A percentile compares a stretch with the other conserved stretches of the same genome.
phyloP scores from a whole-genome alignment of 2,797 vertebrate genomes.

The Hyperoplus lanceolatus region DNA sequence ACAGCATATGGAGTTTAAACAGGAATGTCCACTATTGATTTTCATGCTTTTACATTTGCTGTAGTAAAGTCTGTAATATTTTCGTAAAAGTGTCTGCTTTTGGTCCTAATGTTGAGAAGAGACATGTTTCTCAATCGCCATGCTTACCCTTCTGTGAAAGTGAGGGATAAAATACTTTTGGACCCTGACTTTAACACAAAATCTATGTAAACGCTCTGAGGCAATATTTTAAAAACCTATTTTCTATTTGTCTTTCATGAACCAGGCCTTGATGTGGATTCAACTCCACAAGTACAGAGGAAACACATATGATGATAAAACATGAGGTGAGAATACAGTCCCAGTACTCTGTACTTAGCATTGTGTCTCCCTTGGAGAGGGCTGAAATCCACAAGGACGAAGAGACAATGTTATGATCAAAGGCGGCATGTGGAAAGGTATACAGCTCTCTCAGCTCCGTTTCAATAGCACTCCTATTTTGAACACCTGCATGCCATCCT shows the following conservation, averaged over 20 bases:
- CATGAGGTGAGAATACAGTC: conserved; percentile 50
- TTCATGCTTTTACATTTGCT: background rate
- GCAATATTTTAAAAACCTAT: conserved; percentile 39
- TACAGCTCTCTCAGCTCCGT: conserved; percentile 46
- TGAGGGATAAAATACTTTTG: background rate
- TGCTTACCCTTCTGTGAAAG: background rate
- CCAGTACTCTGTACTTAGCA: conserved; percentile 57
- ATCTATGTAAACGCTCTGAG: conserved; percentile 2
- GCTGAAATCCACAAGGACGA: conserved; percentile 53
- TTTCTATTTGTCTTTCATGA: conserved; percentile 47
- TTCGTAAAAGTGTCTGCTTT: background rate
- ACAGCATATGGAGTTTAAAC: background rate
- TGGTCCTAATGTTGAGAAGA: background rate
- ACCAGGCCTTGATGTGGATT: conserved; percentile 41
- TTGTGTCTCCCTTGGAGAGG: conserved; percentile 49
- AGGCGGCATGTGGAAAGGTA: conserved; percentile 46
- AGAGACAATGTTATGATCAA: conserved; percentile 62
- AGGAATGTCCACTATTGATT: background rate
- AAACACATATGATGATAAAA: conserved; percentile 37
- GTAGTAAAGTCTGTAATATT: background rate
- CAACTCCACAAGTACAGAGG: conserved; percentile 36
- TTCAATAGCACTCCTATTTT: conserved; percentile 52
- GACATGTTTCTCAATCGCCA: background rate
- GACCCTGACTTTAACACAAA: background rate
- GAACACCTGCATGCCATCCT: conserved; percentile 39